Evolutionary conservation across 2,797 vertebrate species (phyloP).

Genomic region (Carcharodon carcharias): DNA sequence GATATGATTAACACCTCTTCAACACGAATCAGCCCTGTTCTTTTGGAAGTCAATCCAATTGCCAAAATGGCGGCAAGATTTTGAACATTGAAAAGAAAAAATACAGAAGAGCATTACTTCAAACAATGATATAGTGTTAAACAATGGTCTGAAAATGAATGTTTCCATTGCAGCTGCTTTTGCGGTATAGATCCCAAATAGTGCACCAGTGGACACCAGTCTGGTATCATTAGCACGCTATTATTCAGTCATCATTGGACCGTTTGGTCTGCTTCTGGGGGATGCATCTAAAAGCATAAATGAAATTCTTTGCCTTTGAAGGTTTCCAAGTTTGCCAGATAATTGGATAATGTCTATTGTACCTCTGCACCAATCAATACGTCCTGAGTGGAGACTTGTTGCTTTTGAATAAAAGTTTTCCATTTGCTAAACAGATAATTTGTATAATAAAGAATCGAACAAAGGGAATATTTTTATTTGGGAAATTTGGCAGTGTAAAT

Average conservation of each 20-base stretch:
- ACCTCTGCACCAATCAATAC: not conserved
- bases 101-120: not conserved
- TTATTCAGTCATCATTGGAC: not conserved
- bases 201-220: not conserved
- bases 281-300: not conserved
- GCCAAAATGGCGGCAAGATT: not conserved
- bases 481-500: not conserved
- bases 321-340: not conserved
- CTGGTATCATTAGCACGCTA: not conserved
- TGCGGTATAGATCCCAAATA: not conserved
- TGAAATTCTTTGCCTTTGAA: not conserved
- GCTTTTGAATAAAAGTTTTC: not conserved
- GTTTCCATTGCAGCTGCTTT: not conserved
- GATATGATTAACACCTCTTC: not conserved
- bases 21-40: not conserved
- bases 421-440: not conserved
- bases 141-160: not conserved
- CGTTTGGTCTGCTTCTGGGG: too few species aligned
- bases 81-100: not conserved
- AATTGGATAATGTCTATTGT: not conserved
- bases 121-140: not conserved
- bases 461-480: not conserved
- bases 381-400: not conserved
- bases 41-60: not conserved
- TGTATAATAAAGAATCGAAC: not conserved